Evolutionary conservation across 2,797 vertebrate genomes (phyloP), one percentile per base, ranked within the genome.

Genomic region (Otolemur crassicaudatus): DNA sequence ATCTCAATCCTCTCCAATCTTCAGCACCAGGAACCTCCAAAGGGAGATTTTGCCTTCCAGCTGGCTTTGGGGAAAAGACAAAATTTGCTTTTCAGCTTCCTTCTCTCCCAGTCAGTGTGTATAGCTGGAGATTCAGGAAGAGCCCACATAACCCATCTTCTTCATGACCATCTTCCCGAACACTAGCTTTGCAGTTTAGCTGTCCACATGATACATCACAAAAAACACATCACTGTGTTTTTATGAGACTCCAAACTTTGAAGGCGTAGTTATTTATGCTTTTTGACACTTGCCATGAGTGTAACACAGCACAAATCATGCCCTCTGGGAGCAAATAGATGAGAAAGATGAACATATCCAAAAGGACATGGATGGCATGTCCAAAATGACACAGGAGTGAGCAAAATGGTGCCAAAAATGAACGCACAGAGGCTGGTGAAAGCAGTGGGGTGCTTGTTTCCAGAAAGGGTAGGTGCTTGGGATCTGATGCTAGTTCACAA

Each of bases 141-240:
- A 16, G 1, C n/a, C 6, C 49, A n/a, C 1, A 1, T 7, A 10
- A 1, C 1, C 40, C 12, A 20, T 22, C 29, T 49, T 61, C 61
- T 46, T 19, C 27, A 29, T 20, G 60, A 56, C 20, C 53, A 0
- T 60, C 37, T 5, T 65, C 27, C 58, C 60, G 5, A 34, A 22
- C 5, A 43, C 40, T 16, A n/a, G n/a, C 13, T 65, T 61, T 20
- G 43, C 60, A 40, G 27, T 34, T 16, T 3, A n/a, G 19, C 6
- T 23, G 22, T 49, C 17, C 19, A 0, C 4, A 31, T 4, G 4
- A 43, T 1, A 4, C 8, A 49, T 14, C 4, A 4, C 27, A 65
- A 53, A 75, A 86, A 60, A 40, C 14, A 43, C 0, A 4, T 17
- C 10, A 1, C 1, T 37, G 77, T 58, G 77, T 73, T 79, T 65